Evolutionary conservation across 2,888 invertebrate genomes (phyloP).

Genomic region (Rhagium mordax): DNA sequence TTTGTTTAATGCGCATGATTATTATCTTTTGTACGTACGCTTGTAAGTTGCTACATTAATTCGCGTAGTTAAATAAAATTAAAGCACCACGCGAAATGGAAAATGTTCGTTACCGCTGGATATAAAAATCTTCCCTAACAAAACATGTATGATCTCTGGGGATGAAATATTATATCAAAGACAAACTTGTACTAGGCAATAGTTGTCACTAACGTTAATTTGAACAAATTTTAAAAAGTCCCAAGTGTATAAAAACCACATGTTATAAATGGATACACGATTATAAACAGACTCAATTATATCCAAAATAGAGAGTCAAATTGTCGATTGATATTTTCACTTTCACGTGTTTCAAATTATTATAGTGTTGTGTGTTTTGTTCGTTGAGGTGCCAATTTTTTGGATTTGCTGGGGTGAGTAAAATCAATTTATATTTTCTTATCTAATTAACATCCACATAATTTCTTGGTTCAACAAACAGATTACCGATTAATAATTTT

Average conservation of each 20-base stretch:
- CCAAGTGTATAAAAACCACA: conserved; percentile 62
- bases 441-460: no score
- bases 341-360: conserved; percentile 12
- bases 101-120: conserved; percentile 56
- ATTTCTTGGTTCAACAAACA: no score
- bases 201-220: conserved; percentile 67
- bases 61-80: not conserved
- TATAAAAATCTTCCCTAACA: conserved; percentile 56
- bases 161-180: conserved; percentile 64
- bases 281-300: conserved; percentile 49
- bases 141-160: conserved; percentile 61
- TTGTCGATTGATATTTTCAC: conserved; percentile 32
- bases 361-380: not conserved
- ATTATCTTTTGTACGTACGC: no score
- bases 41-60: no score
- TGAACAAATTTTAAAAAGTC: conserved; percentile 62
- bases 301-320: conserved; percentile 46
- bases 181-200: conserved; percentile 68
- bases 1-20: no score
- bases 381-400: not conserved
- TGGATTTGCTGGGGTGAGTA: not conserved
- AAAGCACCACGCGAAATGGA: not conserved
- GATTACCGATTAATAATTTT: no score
- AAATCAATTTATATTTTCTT: not conserved
- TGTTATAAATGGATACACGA: conserved; percentile 60